These are phyloP conservation scores for Agrotis clavis DNA, from an alignment of 2,888 invertebrate genomes.

Conservation along the genomic window DNA sequence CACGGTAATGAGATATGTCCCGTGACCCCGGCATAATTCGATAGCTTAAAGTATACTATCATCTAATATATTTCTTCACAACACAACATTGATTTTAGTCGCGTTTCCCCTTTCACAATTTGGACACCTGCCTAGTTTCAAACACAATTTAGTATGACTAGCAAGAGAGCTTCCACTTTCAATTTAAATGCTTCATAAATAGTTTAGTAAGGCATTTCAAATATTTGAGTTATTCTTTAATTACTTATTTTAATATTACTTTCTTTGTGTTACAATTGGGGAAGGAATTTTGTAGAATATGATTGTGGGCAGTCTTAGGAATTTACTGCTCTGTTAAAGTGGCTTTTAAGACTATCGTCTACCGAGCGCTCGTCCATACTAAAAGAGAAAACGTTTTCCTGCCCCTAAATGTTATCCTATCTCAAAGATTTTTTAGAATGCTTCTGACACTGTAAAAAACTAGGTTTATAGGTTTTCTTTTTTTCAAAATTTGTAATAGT, in stretches of 20 bases:
- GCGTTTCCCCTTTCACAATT: constrained; percentile 20
- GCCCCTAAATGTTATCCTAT: too few species aligned
- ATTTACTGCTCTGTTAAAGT: constrained; percentile 3
- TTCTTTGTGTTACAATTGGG: neutral
- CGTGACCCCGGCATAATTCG: too few species aligned
- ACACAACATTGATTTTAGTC: constrained; percentile 28
- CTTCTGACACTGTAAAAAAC: too few species aligned
- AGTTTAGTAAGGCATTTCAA: constrained; percentile 10
- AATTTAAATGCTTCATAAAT: constrained; percentile 45
- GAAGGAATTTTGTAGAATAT: constrained; percentile 7
- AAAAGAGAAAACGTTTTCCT: too few species aligned
- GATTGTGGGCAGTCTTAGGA: neutral
- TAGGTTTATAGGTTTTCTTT: too few species aligned
- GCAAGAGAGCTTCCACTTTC: constrained; percentile 23
- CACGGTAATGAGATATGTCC: too few species aligned
- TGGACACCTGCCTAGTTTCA: constrained; percentile 58
- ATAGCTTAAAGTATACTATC: neutral
- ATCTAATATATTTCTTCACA: neutral
- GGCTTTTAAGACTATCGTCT: too few species aligned
- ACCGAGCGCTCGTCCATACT: too few species aligned
- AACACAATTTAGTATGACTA: constrained; percentile 38
- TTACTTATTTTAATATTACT: constrained; percentile 20
- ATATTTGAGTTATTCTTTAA: constrained; percentile 36
- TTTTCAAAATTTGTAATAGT: too few species aligned
- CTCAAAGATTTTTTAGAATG: too few species aligned